A percentile compares a stretch with the other conserved stretches of the same genome.
phyloP scores from a whole-genome alignment of 2,888 invertebrate species.

The Emmelina monodactyla region DNA sequence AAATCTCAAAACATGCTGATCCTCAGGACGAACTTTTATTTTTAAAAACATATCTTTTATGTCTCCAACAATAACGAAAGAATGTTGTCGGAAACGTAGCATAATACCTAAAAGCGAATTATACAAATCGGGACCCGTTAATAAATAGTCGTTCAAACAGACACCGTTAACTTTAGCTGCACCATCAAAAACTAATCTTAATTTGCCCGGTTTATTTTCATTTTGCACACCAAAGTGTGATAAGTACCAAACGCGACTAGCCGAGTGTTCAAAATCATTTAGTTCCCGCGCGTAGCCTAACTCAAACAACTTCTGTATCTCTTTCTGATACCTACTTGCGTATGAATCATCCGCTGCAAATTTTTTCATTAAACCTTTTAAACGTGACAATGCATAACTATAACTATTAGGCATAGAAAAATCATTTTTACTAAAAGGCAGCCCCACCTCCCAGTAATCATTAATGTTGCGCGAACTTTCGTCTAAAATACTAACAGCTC shows the following conservation, averaged over 20 bases:
- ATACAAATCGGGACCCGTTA: constrained; percentile 15
- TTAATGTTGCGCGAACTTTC: constrained; percentile 13
- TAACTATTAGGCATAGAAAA: constrained; percentile 14
- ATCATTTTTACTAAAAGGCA: constrained; percentile 14
- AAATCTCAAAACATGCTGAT: constrained; percentile 15
- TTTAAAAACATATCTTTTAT: constrained; percentile 15
- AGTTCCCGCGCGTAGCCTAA: constrained; percentile 15
- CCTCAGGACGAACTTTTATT: constrained; percentile 13
- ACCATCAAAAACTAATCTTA: constrained; percentile 15
- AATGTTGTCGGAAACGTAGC: constrained; percentile 14
- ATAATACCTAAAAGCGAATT: constrained; percentile 16
- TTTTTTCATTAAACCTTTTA: constrained; percentile 9
- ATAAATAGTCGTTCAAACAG: constrained; percentile 12
- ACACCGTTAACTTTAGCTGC: constrained; percentile 13
- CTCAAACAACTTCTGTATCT: constrained; percentile 13
- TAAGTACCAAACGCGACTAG: constrained; percentile 13
- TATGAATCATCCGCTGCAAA: constrained; percentile 7
- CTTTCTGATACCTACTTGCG: constrained; percentile 9
- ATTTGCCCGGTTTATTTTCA: constrained; percentile 15
- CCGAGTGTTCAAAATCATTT: constrained; percentile 10
- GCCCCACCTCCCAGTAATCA: constrained; percentile 16
- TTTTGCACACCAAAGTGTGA: constrained; percentile 16
- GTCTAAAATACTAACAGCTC: constrained; percentile 15
- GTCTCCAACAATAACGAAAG: constrained; percentile 10
- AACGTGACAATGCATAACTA: constrained; percentile 9